Evolutionary conservation across 2,113 vertebrate species (phyloP).

Genomic region (Brevimyrus niger): DNA sequence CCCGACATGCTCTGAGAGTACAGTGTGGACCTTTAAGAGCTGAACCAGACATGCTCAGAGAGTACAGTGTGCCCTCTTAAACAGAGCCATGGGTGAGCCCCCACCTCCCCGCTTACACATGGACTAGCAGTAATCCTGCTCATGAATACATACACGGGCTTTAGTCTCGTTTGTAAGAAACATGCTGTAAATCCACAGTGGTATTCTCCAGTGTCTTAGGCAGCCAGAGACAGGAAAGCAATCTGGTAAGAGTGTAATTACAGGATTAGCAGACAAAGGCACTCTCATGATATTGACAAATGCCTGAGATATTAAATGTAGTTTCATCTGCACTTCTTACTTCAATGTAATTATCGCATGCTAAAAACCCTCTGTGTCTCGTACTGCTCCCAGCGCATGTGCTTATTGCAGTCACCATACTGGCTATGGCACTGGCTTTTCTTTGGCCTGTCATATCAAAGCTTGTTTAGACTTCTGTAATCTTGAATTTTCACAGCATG

Average conservation of each 20-base stretch:
- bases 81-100: neutral
- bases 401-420: neutral
- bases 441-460: neutral
- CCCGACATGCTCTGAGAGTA: neutral
- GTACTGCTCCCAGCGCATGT: neutral
- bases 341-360: slow-evolving; percentile 25
- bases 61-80: slow-evolving; percentile 20
- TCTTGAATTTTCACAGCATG: neutral
- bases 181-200: slow-evolving; percentile 36
- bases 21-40: slow-evolving; percentile 13
- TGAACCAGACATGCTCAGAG: slow-evolving; percentile 19
- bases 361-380: neutral
- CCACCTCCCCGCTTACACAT: neutral
- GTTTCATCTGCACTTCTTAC: slow-evolving; percentile 7
- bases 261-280: slow-evolving; percentile 29
- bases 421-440: neutral
- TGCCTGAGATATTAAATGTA: slow-evolving; percentile 18
- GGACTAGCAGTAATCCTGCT: slow-evolving; percentile 24
- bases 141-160: slow-evolving; percentile 19
- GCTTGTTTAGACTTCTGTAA: neutral
- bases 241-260: slow-evolving; percentile 35
- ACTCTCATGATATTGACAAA: slow-evolving; percentile 28
- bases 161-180: slow-evolving; percentile 32
- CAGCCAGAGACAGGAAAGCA: slow-evolving; percentile 37
- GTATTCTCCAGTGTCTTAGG: slow-evolving; percentile 36